Base-by-base conservation (phyloP, 1,140 invertebrate genomes). In the Achroia grisella region DNA sequence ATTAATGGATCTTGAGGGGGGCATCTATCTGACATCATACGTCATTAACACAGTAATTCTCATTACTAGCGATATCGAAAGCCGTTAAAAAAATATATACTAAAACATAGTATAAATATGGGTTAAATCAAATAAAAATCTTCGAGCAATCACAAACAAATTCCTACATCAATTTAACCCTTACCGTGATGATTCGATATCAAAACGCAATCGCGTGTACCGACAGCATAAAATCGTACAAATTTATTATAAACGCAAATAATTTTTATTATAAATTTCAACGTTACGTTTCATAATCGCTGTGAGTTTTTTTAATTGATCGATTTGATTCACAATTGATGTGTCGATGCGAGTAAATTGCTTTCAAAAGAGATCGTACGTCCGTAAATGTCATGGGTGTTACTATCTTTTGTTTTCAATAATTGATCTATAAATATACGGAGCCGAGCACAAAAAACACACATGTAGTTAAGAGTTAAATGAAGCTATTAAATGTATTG, bases 351-450 rank as follows among this genome's bases (percentile, higher is more conserved):
- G 17, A 23, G 17, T 23, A 23, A 23, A 23, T 23, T 23, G 17
- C 17, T 23, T 23, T 23, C 17, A 23, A 23, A 23, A 23, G 17
- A 23, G 17, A 23, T 23, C 17, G 30, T 56, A 52, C 65, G 51
- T 63, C 75, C 71, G 69, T 61, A 64, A 72, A 74, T 64, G 58
- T 62, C 58, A 65, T 45, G 65, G 52, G 43, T 66, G 67, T 61
- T 52, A 56, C 53, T 52, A 23, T 23, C 17, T 46, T 50, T 63
- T 48, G 56, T 61, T 44, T 56, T 54, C 51, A 48, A 48, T 59
- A 52, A 59, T 59, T 51, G 42, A 41, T 31, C 28, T 45, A 33
- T 52, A 39, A 51, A 17, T 31, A 9, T 31, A 2, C 10, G 30
- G 30, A 4, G 9, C 30, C 30, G 3, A 9, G 30, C 30, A 31